Percentiles rank a stretch among this genome's conserved stretches.
Conservation (phyloP, 1,140 invertebrate species). For the Drosophila ficusphila region DNA sequence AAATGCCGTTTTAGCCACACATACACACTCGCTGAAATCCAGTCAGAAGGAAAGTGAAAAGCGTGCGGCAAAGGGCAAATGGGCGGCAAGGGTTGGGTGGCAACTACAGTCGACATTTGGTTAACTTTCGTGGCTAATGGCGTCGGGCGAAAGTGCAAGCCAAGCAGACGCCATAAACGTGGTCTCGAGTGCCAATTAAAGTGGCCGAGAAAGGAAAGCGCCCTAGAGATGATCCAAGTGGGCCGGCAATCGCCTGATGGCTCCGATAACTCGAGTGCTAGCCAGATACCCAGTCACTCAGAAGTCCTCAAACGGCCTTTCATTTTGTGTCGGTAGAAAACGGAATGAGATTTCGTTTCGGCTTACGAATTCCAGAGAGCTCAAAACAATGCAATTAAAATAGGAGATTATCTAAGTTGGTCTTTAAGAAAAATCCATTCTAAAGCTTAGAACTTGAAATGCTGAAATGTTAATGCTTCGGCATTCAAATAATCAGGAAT, state of each 20-base stretch:
- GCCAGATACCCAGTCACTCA: background rate
- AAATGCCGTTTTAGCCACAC: conserved; percentile 56
- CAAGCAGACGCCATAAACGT: conserved; percentile 65
- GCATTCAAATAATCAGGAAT: too few relatives aligned
- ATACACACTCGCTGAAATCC: background rate
- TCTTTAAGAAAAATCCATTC: too few relatives aligned
- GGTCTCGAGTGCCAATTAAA: conserved; percentile 76
- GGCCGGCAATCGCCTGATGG: background rate
- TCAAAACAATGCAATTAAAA: too few relatives aligned
- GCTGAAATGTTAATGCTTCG: too few relatives aligned
- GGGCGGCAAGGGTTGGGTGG: background rate
- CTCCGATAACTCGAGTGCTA: background rate
- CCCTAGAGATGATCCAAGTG: conserved; percentile 45
- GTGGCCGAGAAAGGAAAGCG: conserved; percentile 34
- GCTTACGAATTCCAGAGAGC: too few relatives aligned
- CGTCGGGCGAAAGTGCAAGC: conserved; percentile 65
- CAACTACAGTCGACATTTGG: conserved; percentile 28
- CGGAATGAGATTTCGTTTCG: too few relatives aligned
- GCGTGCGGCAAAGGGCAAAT: conserved; percentile 13
- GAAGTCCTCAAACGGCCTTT: background rate
- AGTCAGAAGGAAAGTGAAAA: conserved; percentile 2
- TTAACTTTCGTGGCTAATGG: conserved; percentile 62
- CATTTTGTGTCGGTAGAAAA: background rate
- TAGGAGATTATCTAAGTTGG: too few relatives aligned
- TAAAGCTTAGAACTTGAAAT: too few relatives aligned